Percentiles rank a stretch among this genome's conserved stretches.
These are phyloP conservation scores for Automeris io DNA, from an alignment of 2,888 invertebrate species.

Conservation along the genomic window DNA sequence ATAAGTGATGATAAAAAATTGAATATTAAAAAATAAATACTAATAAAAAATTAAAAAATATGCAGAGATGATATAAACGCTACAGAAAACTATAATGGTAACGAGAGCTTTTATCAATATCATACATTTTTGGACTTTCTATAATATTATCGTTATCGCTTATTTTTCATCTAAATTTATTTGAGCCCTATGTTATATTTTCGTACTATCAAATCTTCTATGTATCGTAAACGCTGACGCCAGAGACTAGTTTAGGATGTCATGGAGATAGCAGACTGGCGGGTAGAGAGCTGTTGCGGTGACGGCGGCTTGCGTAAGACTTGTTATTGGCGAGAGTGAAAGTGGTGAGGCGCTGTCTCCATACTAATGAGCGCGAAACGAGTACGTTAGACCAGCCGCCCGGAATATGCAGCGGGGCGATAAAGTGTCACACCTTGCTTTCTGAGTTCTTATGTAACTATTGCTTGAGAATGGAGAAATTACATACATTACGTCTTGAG, in stretches of 20 bases:
- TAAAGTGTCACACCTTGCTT: slow-evolving; percentile 60
- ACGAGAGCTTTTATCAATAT: too few species aligned
- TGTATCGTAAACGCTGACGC: slow-evolving; percentile 15
- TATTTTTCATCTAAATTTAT: too few species aligned
- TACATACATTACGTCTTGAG: slow-evolving; percentile 9
- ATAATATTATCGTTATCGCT: too few species aligned
- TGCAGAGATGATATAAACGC: too few species aligned
- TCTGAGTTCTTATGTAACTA: slow-evolving; percentile 53
- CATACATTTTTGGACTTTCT: too few species aligned
- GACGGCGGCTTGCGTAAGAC: slow-evolving; percentile 60
- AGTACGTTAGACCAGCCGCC: slow-evolving; percentile 45
- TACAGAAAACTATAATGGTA: too few species aligned
- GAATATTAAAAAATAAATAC: too few species aligned
- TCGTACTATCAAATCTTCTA: too few species aligned
- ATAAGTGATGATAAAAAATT: too few species aligned
- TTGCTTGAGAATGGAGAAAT: slow-evolving; percentile 43
- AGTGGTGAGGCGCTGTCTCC: slow-evolving; percentile 66
- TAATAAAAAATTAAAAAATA: too few species aligned
- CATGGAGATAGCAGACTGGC: slow-evolving; percentile 39
- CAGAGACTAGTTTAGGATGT: slow-evolving; percentile 21
- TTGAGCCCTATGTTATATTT: slow-evolving; percentile 27
- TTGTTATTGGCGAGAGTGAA: slow-evolving; percentile 72
- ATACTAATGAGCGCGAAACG: slow-evolving; percentile 67
- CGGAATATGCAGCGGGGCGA: slow-evolving; percentile 54
- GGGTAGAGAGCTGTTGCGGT: slow-evolving; percentile 52